Conservation (phyloP, 2,113 vertebrate genomes). For the Caloenas nicobarica region DNA sequence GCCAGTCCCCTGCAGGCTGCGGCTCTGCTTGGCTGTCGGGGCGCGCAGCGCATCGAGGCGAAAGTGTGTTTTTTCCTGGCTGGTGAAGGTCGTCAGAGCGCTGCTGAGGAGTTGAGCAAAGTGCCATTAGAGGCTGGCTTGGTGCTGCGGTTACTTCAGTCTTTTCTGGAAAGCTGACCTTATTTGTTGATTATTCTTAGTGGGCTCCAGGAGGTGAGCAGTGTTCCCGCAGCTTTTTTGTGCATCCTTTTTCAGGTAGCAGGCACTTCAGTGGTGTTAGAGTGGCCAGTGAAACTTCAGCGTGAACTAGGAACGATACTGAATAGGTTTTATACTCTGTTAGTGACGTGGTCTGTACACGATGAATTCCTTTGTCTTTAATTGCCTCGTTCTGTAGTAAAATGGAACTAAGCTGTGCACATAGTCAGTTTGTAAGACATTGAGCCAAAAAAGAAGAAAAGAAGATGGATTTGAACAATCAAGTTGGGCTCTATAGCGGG, state of each 20-base stretch:
- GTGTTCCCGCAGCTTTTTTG: fast-evolving
- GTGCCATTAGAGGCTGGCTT: neutral
- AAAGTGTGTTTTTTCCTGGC: neutral
- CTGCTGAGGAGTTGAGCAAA: neutral
- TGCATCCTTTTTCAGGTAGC: neutral
- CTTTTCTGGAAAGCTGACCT: neutral
- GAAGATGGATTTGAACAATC: neutral
- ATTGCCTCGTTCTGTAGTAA: neutral
- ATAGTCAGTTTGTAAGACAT: neutral
- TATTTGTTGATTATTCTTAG: neutral
- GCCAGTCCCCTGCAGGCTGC: neutral
- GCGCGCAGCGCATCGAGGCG: fast-evolving
- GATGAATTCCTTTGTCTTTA: neutral
- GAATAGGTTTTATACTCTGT: neutral
- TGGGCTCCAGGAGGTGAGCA: neutral
- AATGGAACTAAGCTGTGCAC: neutral
- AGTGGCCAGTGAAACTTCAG: neutral
- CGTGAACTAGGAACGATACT: neutral
- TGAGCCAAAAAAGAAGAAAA: neutral
- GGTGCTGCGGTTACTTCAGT: neutral
- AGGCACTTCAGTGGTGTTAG: neutral
- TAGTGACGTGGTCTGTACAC: neutral
- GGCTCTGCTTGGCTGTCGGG: fast-evolving
- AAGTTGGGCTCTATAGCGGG: neutral
- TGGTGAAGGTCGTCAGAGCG: fast-evolving